Base-by-base conservation (phyloP, 1,140 invertebrate species). In the Cherax quadricarinatus region DNA sequence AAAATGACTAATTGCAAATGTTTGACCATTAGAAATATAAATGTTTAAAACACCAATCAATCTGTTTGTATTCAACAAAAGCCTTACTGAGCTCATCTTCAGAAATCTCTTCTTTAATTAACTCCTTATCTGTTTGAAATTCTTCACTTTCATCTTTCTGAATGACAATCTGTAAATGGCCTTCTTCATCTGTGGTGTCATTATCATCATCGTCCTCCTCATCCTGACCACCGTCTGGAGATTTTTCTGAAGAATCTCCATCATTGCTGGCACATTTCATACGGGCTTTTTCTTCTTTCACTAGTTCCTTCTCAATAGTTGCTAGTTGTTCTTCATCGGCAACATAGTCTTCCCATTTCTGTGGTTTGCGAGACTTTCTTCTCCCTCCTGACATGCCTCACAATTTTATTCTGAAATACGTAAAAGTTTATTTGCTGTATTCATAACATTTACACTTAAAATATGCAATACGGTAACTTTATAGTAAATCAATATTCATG, bases 331-430 rank as follows among this genome's bases (percentile, higher is more conserved):
- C 88, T 62, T 89, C 88, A 48, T 90, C 88, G 2, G 88, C 88
- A 16, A 90, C 81, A 53, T 84, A 90, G 48, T 90, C 88, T n/a
- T 90, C 88, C 88, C 88, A 90, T 78, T 90, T 90, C n/a, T 90
- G 88, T 21, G 88, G 88, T 66, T 90, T 90, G 7, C 88, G 66
- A 12, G 88, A 90, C 66, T 90, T 90, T 41, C 88, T 73, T 18
- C 82, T 66, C 30, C 88, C 88, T 16, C 88, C 88, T 5, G 86
- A 79, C 86, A 88, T 88, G 53, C n/a, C 30, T n/a, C 60, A 41
- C 60, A 10, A 9, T 6, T 75, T 57, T 57, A 57, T 57, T 57
- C 53, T 57, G 53, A 10, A 4, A 5, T 57, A n/a, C n/a, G n/a
- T n/a, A 57, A 57, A 57, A 57, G 30, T 57, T 57, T 1, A 57